Evolutionary conservation across 2,888 invertebrate genomes (phyloP).

Genomic region (Sthenelais limicola): DNA sequence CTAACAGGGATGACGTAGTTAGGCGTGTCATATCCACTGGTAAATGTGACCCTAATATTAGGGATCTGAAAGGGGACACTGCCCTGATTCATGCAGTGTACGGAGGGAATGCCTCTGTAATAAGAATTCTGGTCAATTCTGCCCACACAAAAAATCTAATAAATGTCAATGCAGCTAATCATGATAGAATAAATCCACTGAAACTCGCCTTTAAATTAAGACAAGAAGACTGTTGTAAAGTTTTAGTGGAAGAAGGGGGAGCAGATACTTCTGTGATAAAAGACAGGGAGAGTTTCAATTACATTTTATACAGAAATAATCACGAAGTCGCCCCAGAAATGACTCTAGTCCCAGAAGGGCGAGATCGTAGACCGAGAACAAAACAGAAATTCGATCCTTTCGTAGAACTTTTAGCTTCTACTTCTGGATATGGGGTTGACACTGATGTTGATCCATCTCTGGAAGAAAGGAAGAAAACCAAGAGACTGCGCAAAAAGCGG

Average conservation of each 20-base stretch:
- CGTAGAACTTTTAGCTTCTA: too few species aligned
- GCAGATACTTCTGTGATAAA: constrained; percentile 6
- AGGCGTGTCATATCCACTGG: constrained; percentile 15
- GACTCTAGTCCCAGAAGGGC: too few species aligned
- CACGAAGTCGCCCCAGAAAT: background rate
- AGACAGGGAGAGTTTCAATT: constrained; percentile 10
- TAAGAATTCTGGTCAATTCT: constrained; percentile 35
- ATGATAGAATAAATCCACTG: constrained; percentile 16
- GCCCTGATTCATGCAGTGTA: constrained; percentile 32
- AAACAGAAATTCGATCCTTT: too few species aligned
- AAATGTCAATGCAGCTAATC: constrained; percentile 13
- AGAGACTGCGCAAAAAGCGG: too few species aligned
- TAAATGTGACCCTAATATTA: constrained; percentile 37
- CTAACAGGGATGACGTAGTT: constrained; percentile 24
- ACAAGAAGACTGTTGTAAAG: constrained; percentile 14
- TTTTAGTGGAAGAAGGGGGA: constrained; percentile 32
- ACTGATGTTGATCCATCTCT: too few species aligned
- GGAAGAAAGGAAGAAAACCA: too few species aligned
- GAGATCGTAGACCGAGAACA: too few species aligned
- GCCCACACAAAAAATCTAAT: constrained; percentile 33
- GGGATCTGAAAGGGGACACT: constrained; percentile 19
- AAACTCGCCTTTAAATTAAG: constrained; percentile 33
- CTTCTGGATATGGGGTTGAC: too few species aligned
- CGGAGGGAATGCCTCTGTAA: constrained; percentile 29
- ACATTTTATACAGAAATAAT: constrained; percentile 1